Evolutionary conservation across 2,888 invertebrate species (phyloP).

Genomic region (Pandemis heparana): DNA sequence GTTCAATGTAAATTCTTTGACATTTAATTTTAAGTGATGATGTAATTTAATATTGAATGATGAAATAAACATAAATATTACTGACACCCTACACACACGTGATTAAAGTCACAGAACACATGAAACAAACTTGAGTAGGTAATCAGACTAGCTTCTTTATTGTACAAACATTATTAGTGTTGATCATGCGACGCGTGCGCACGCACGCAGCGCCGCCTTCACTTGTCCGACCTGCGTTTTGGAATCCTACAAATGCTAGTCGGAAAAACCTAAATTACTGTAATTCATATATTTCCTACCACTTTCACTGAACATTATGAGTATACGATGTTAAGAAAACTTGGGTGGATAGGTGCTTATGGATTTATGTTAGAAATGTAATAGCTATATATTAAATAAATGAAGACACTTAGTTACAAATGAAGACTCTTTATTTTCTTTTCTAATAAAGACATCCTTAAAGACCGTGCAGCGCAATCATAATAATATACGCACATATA

Average conservation of each 20-base stretch:
- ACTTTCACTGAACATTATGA: conserved; percentile 9
- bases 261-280: not conserved
- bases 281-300: not conserved
- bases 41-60: no score
- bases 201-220: not conserved
- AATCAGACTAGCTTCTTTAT: not conserved
- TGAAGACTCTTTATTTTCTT: not conserved
- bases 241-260: not conserved
- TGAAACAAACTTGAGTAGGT: not conserved
- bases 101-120: not conserved
- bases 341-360: not conserved
- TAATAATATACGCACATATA: not conserved
- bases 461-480: not conserved
- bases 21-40: no score
- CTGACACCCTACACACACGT: no score
- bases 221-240: not conserved
- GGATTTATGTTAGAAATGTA: not conserved
- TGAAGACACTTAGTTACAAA: not conserved
- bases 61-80: no score
- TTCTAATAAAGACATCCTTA: not conserved
- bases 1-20: no score
- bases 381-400: not conserved
- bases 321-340: not conserved
- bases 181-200: not conserved
- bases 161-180: not conserved